These are phyloP conservation scores for Amazona finschi DNA, from an alignment of 2,797 vertebrate genomes.

Conservation along the genomic window DNA sequence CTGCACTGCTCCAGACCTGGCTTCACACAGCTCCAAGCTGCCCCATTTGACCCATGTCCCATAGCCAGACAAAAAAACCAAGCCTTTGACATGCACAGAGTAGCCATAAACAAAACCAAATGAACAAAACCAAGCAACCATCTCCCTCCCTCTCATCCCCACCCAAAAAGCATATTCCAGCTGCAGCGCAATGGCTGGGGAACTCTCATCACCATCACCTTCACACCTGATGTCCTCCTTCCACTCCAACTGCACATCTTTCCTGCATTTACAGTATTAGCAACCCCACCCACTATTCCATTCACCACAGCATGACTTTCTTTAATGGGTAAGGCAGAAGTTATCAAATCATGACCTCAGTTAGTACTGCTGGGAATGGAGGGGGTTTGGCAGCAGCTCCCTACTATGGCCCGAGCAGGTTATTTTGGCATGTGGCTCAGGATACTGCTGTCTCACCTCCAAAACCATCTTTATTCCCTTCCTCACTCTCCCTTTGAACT, in stretches of 20 bases:
- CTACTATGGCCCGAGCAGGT: background rate
- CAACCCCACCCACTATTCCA: background rate
- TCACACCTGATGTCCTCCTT: background rate
- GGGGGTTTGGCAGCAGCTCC: background rate
- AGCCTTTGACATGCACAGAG: background rate
- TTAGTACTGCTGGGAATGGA: background rate
- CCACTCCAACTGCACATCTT: background rate
- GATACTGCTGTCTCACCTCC: background rate
- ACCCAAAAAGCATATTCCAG: background rate
- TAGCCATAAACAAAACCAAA: background rate
- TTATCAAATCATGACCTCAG: background rate
- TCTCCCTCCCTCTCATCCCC: background rate
- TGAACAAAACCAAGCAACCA: background rate
- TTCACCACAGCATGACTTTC: background rate
- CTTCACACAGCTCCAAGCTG: background rate
- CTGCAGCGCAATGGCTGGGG: background rate
- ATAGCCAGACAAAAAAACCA: fast-evolving
- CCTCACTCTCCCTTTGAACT: background rate
- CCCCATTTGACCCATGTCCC: background rate
- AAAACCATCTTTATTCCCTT: background rate
- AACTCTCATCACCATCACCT: background rate
- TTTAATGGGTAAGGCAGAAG: background rate
- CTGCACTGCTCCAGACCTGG: background rate
- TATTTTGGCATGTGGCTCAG: background rate
- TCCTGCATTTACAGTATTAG: background rate